Evolutionary conservation across 2,113 vertebrate genomes (phyloP).

Genomic region (Scophthalmus maximus): DNA sequence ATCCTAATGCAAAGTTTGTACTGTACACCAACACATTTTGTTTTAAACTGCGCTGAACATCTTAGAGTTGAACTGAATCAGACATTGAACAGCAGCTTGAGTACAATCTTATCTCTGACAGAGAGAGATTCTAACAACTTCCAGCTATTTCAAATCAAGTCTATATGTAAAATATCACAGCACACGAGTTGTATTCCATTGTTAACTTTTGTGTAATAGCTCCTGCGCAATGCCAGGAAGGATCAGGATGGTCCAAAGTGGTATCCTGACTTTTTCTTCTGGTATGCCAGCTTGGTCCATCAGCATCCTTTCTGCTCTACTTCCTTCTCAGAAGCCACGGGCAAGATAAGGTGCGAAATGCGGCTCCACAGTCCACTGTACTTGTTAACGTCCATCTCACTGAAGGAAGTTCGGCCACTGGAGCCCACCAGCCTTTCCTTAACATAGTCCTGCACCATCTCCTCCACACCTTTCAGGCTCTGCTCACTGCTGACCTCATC

Average conservation of each 20-base stretch:
- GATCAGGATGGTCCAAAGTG: background rate
- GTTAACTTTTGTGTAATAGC: background rate
- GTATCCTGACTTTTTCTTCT: background rate
- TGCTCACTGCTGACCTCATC: slow-evolving; percentile 69
- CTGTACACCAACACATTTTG: background rate
- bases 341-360: slow-evolving; percentile 82
- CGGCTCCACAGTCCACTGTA: slow-evolving; percentile 84
- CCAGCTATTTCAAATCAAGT: slow-evolving; percentile 7
- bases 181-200: background rate
- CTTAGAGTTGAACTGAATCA: background rate
- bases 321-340: slow-evolving; percentile 73
- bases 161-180: slow-evolving; percentile 5
- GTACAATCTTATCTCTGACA: background rate
- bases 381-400: slow-evolving; percentile 80
- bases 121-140: slow-evolving; percentile 7
- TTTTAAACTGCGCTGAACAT: slow-evolving; percentile 4
- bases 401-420: slow-evolving; percentile 16
- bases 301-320: slow-evolving; percentile 70
- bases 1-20: background rate
- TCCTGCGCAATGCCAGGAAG: background rate
- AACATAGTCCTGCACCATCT: slow-evolving; percentile 88
- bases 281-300: background rate
- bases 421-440: slow-evolving; percentile 75
- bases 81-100: background rate
- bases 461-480: slow-evolving; percentile 83